These are phyloP conservation scores for Teinopalpus imperialis DNA, from an alignment of 2,888 invertebrate genomes.

Conservation along the genomic window DNA sequence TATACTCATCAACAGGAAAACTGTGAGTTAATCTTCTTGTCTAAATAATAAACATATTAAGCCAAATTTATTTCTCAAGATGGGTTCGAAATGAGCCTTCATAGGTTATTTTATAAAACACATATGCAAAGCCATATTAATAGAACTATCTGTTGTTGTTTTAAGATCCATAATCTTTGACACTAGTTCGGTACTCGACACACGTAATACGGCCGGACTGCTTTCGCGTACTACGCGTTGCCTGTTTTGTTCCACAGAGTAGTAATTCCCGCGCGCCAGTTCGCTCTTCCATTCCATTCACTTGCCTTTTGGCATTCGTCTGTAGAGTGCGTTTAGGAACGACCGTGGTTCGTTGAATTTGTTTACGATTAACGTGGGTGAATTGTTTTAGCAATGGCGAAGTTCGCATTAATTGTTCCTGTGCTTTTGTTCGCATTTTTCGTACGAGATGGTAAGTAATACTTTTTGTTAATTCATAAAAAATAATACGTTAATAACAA, in stretches of 20 bases:
- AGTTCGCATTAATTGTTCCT: conserved; percentile 59
- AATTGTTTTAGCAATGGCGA: conserved; percentile 57
- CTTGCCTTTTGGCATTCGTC: conserved; percentile 24
- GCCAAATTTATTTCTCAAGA: too few species aligned
- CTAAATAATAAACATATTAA: too few species aligned
- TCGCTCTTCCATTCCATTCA: conserved; percentile 24
- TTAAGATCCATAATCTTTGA: conserved; percentile 8
- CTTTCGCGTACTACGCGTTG: conserved; percentile 23
- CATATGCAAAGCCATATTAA: too few species aligned
- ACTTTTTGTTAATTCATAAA: conserved; percentile 18
- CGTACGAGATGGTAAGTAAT: conserved; percentile 62
- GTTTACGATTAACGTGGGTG: conserved; percentile 41
- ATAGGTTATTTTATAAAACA: too few species aligned
- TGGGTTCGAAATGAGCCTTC: too few species aligned
- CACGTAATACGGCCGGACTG: conserved; percentile 16
- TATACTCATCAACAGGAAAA: too few species aligned
- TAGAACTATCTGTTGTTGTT: too few species aligned
- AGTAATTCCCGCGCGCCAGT: conserved; percentile 22
- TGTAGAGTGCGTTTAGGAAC: conserved; percentile 9
- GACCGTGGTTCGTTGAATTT: conserved; percentile 31
- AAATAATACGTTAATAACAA: too few species aligned
- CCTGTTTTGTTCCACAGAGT: conserved; percentile 17
- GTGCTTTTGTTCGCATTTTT: conserved; percentile 64
- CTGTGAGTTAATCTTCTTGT: too few species aligned
- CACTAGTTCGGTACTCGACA: conserved; percentile 7